These are phyloP conservation scores for Lottia gigantea DNA, from an alignment of 2,888 invertebrate genomes.

Conservation along the genomic window DNA sequence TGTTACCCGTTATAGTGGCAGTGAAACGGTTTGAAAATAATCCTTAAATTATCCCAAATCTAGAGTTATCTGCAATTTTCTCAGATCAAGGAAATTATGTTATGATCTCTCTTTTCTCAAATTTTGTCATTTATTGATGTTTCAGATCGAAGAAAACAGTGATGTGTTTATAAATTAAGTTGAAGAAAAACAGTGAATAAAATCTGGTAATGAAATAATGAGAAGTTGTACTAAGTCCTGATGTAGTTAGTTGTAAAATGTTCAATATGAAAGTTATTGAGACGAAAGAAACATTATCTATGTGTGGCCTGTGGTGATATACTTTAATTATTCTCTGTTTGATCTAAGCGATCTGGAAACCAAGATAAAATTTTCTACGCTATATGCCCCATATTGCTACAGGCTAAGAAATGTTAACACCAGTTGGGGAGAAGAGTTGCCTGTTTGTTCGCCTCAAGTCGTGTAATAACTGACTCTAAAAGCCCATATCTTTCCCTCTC, in stretches of 20 bases:
- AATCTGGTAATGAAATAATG: slow-evolving; percentile 5
- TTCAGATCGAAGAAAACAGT: too few relatives aligned
- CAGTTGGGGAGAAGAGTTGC: slow-evolving; percentile 4
- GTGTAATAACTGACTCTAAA: slow-evolving; percentile 3
- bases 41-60: too few relatives aligned
- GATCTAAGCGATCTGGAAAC: slow-evolving; percentile 17
- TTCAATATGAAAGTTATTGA: slow-evolving; percentile 6
- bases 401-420: slow-evolving; percentile 5
- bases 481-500: slow-evolving; percentile 11
- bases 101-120: too few relatives aligned
- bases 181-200: not conserved
- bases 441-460: slow-evolving; percentile 7
- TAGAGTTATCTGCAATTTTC: too few relatives aligned
- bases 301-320: slow-evolving; percentile 13
- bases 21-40: too few relatives aligned
- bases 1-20: too few relatives aligned
- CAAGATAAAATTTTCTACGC: slow-evolving; percentile 19
- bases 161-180: too few relatives aligned
- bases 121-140: too few relatives aligned
- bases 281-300: slow-evolving; percentile 22
- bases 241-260: not conserved
- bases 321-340: slow-evolving; percentile 25
- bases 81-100: too few relatives aligned
- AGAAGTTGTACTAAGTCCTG: not conserved
- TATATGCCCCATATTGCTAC: slow-evolving; percentile 7